Base-by-base conservation (phyloP, 2,888 invertebrate species). In the Thelaira solivaga region DNA sequence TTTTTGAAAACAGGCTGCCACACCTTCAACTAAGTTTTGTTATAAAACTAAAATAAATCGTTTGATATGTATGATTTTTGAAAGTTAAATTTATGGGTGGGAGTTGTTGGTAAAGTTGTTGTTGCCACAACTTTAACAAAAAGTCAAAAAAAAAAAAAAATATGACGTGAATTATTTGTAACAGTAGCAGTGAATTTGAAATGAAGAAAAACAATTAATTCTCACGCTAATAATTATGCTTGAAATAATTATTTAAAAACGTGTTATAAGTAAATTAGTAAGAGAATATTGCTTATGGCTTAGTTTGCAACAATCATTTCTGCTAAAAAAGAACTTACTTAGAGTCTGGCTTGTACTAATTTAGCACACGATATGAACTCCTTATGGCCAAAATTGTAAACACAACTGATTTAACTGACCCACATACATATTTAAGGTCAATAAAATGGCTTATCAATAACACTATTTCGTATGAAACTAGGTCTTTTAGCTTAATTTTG, bases 1-100 rank as follows among this genome's bases (percentile, higher is more conserved):
- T 49, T 68, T 73, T 73, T 77, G 77, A 77, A 68, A 77, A 64
- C 49, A 53, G 51, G 24, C 53, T 13, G 51, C 65, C 76, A 76
- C 76, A 72, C 76, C 76, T 71, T 53, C 22, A 18, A 20, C 16
- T 65, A 26, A 57, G 55, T 22, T 11, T 7, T 31, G 29, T 47
- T 29, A 6, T 7, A 31, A 8, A 43, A 29, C 26, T 57, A 11
- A 57, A 47, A 29, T n/a, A 68, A 68, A 49, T 34, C 20, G 34
- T 43, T 47, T 41, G 29, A n/a, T 57, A 29, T 62, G 31, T n/a
- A n/a, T 13, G 10, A 45, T 55, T 64, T 76, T 76, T 71, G 71
- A 76, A 65, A 71, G 65, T 71, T 24, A 49, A 10, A 39, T 16
- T 51, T 49, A 41, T 69, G 71, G 65, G 69, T 51, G 65, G 71